phyloP scores from a whole-genome alignment of 92 coral and sea anemone genomes.

The Pocillopora meandrina region DNA sequence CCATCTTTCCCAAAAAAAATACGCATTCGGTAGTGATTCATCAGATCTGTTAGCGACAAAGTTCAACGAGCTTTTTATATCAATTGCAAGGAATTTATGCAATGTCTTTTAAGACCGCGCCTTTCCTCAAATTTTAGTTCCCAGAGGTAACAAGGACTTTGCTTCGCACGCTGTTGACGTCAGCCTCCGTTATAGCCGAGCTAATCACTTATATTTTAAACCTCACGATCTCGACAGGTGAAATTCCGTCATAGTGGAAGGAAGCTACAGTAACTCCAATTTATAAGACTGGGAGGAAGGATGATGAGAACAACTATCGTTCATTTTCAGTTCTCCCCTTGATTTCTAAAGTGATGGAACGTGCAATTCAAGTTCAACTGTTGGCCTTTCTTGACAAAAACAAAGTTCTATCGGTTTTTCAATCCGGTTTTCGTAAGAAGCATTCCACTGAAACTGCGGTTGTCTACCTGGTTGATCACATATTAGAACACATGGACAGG shows the following conservation, averaged over 20 bases:
- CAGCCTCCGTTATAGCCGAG: slow-evolving; percentile 36
- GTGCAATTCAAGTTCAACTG: slow-evolving; percentile 50
- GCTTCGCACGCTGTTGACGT: slow-evolving; percentile 40
- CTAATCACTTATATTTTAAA: slow-evolving; percentile 18
- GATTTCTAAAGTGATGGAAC: slow-evolving; percentile 50
- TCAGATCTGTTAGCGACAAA: slow-evolving; percentile 43
- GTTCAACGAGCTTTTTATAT: slow-evolving; percentile 54
- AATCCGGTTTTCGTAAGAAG: slow-evolving; percentile 58
- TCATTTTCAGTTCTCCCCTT: neutral
- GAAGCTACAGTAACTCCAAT: slow-evolving; percentile 33
- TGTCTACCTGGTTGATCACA: slow-evolving; percentile 42
- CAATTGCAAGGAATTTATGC: slow-evolving; percentile 63
- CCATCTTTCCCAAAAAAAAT: slow-evolving; percentile 40
- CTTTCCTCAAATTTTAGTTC: slow-evolving; percentile 43
- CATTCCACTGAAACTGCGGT: slow-evolving; percentile 68
- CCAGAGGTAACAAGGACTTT: slow-evolving; percentile 30
- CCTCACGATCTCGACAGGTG: slow-evolving; percentile 13
- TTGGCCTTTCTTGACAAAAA: slow-evolving; percentile 31
- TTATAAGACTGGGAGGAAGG: slow-evolving; percentile 11
- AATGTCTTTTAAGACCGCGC: slow-evolving; percentile 35
- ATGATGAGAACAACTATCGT: neutral
- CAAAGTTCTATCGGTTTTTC: slow-evolving; percentile 25
- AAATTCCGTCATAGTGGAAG: slow-evolving; percentile 14
- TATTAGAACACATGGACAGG: slow-evolving; percentile 54
- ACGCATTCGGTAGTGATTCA: slow-evolving; percentile 1